A percentile compares a stretch with the other conserved stretches of the same genome.
Evolutionary conservation across 1,140 invertebrate genomes (phyloP).

Genomic region (Megathymus violae): DNA sequence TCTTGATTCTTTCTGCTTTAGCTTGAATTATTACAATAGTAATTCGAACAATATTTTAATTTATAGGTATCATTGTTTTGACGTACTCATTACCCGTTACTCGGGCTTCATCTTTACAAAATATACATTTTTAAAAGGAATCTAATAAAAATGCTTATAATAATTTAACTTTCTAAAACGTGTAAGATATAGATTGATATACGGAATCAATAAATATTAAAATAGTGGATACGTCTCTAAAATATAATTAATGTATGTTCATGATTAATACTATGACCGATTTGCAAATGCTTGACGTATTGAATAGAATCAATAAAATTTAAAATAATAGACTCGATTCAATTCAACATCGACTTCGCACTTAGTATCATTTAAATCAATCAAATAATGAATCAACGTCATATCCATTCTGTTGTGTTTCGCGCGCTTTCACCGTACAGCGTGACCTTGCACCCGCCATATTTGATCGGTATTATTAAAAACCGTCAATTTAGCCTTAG

Average conservation of each 20-base stretch:
- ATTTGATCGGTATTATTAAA: slow-evolving; percentile 38
- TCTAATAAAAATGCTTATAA: too few relatives aligned
- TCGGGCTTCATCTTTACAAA: too few relatives aligned
- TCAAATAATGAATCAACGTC: slow-evolving; percentile 42
- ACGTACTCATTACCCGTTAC: too few relatives aligned
- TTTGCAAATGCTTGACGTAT: slow-evolving; percentile 16
- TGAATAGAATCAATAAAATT: slow-evolving; percentile 36
- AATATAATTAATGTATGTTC: slow-evolving; percentile 2
- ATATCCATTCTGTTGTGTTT: slow-evolving; percentile 36
- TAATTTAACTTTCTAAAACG: too few relatives aligned
- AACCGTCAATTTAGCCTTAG: slow-evolving; percentile 24
- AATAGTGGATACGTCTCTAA: not conserved
- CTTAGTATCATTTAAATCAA: slow-evolving; percentile 48
- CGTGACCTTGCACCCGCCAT: slow-evolving; percentile 46
- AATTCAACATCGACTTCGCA: slow-evolving; percentile 41
- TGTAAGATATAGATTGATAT: too few relatives aligned
- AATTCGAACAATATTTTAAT: too few relatives aligned
- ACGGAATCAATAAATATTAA: too few relatives aligned
- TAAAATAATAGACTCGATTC: slow-evolving; percentile 29
- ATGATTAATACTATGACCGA: slow-evolving; percentile 4
- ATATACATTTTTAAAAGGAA: too few relatives aligned
- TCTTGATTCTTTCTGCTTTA: too few relatives aligned
- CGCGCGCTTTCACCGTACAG: slow-evolving; percentile 49
- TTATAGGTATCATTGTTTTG: too few relatives aligned
- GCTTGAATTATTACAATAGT: too few relatives aligned